A percentile compares a stretch with the other conserved stretches of the same genome.
Conservation (phyloP, 2,113 vertebrate genomes). For the Thinocorus orbignyianus region DNA sequence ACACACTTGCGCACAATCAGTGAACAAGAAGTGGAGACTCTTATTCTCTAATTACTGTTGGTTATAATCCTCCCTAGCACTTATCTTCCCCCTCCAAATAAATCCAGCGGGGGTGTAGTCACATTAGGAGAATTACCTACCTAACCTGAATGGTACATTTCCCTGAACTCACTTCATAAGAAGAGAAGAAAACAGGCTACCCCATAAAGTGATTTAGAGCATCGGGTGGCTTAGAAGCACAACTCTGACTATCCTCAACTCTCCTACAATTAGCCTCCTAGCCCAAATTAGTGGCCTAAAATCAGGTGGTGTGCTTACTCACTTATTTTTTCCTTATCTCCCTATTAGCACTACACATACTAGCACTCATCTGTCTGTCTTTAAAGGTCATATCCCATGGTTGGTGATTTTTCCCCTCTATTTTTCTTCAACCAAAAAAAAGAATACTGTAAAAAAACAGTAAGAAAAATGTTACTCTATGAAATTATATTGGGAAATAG, state of each 20-base stretch:
- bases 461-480: background rate
- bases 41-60: background rate
- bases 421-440: background rate
- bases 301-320: background rate
- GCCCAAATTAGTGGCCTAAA: background rate
- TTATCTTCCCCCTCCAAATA: background rate
- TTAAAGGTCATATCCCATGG: background rate
- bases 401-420: background rate
- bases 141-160: background rate
- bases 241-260: background rate
- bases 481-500: background rate
- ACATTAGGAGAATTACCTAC: background rate
- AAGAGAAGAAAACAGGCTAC: background rate
- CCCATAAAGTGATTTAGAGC: background rate
- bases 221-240: background rate
- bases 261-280: background rate
- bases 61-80: background rate
- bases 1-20: background rate
- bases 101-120: accelerated
- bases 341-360: background rate
- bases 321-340: background rate
- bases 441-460: background rate
- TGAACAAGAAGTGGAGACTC: background rate
- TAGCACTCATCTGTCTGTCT: background rate
- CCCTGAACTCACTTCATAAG: background rate